Conservation (phyloP, 2,888 invertebrate genomes). For the Dromius quadrimaculatus region DNA sequence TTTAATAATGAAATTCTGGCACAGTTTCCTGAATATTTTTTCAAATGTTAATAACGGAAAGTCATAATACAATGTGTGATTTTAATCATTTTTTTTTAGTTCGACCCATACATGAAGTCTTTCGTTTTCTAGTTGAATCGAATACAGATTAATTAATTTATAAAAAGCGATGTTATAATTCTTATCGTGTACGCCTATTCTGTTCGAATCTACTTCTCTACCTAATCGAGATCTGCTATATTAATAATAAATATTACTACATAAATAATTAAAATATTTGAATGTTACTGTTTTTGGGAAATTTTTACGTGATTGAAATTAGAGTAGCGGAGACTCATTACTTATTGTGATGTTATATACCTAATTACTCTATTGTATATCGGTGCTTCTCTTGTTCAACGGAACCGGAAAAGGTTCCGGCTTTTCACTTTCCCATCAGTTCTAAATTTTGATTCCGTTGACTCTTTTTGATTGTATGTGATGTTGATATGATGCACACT, state of each 20-base stretch:
- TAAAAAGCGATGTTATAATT: constrained; percentile 44
- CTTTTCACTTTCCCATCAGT: constrained; percentile 44
- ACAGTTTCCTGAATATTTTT: no score
- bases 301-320: constrained; percentile 66
- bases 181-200: constrained; percentile 44
- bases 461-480: constrained; percentile 26
- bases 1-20: no score
- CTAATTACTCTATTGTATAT: constrained; percentile 60
- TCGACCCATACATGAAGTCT: constrained; percentile 23
- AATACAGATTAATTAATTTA: constrained; percentile 43
- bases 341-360: constrained; percentile 62
- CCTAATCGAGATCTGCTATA: constrained; percentile 35
- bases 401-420: constrained; percentile 18
- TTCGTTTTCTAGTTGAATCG: constrained; percentile 42
- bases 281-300: constrained; percentile 66
- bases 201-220: constrained; percentile 41
- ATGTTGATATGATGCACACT: constrained; percentile 56
- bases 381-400: constrained; percentile 60
- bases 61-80: no score
- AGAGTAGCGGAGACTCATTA: constrained; percentile 62
- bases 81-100: constrained; percentile 30
- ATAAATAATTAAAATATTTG: constrained; percentile 62
- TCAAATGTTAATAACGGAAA: no score
- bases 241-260: constrained; percentile 44
- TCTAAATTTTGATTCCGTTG: constrained; percentile 41